Base-by-base conservation (phyloP, 2,888 invertebrate genomes). In the Tetragonula carbonaria region DNA sequence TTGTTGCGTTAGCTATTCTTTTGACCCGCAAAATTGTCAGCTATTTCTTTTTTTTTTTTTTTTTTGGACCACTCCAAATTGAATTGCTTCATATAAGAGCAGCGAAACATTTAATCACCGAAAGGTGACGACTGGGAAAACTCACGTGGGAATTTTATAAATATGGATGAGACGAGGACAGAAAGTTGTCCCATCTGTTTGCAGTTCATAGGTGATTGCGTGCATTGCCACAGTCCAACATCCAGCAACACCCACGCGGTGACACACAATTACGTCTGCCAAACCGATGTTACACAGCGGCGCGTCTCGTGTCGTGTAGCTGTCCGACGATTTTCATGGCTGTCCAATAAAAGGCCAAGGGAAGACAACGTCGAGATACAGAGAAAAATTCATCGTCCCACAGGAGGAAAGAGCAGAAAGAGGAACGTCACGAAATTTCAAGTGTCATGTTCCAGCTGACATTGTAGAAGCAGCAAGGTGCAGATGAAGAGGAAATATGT, bases 311-410 rank as follows among this genome's bases (percentile, higher is more conserved):
- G 75, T 74, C 74, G 65, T 66, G 8, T 45, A 45, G 45, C 45
- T 74, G 72, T 66, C 68, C 53, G n/a, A 74, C 74, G 72, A 84
- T 78, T 72, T 74, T 57, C 78, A 51, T 66, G 73, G 78, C 74
- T 86, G 68, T 72, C 73, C 78, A 78, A 80, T 87, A 66, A 80
- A 76, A 80, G 75, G 16, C 21, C 33, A 8, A 53, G 33, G 53
- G 28, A 21, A 28, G 23, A 23, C 18, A 50, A 59, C 62, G 59
- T 33, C n/a, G 62, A 2, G 72, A 23, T 50, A 0, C 45, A 18
- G 45, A 79, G 45, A 57, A 33, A 62, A 74, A 79, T 72, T 66
- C 67, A 66, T 55, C 28, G 57, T 53, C 57, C 59, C n/a, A 8
- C 4, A 51, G 57, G n/a, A 51, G 62, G 33, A 65, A 21, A 11